A percentile compares a stretch with the other conserved stretches of the same genome.
phyloP scores from a whole-genome alignment of 2,888 invertebrate genomes.

The Caenorhabditis macrosperma region DNA sequence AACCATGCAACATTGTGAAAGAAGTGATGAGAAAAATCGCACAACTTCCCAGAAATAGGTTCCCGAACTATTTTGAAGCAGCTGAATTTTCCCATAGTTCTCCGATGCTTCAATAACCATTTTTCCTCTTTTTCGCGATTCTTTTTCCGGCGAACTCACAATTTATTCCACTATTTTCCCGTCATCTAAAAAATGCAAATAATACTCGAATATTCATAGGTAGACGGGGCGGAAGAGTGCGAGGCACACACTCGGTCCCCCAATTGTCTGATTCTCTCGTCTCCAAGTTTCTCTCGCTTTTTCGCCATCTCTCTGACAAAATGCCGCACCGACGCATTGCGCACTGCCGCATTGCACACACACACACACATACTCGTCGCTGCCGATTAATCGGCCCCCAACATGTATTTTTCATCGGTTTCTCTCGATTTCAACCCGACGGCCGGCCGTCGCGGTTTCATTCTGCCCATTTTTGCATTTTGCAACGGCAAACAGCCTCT shows the following conservation, averaged over 20 bases:
- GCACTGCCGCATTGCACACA: constrained; percentile 9
- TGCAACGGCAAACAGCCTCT: too few species aligned
- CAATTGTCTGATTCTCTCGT: neutral
- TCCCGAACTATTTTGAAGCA: too few species aligned
- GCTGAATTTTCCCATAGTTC: too few species aligned
- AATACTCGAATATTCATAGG: neutral
- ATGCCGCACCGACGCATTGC: constrained; percentile 55
- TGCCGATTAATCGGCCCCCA: constrained; percentile 1
- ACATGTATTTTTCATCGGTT: neutral
- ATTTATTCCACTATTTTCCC: too few species aligned
- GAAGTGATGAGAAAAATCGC: too few species aligned
- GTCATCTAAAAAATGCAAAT: neutral
- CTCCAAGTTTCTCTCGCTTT: too few species aligned
- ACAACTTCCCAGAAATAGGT: too few species aligned
- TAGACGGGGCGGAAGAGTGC: neutral
- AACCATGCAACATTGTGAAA: too few species aligned
- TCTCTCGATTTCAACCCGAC: too few species aligned
- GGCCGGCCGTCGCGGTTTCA: neutral
- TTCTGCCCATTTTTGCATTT: neutral
- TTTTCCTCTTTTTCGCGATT: too few species aligned
- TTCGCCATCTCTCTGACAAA: neutral
- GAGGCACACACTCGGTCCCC: neutral
- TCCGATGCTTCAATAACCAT: neutral
- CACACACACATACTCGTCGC: constrained; percentile 11
- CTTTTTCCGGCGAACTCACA: too few species aligned